Percentiles rank a stretch among this genome's conserved stretches.
Conservation (phyloP, 2,113 vertebrate species). For the Motacilla alba region DNA sequence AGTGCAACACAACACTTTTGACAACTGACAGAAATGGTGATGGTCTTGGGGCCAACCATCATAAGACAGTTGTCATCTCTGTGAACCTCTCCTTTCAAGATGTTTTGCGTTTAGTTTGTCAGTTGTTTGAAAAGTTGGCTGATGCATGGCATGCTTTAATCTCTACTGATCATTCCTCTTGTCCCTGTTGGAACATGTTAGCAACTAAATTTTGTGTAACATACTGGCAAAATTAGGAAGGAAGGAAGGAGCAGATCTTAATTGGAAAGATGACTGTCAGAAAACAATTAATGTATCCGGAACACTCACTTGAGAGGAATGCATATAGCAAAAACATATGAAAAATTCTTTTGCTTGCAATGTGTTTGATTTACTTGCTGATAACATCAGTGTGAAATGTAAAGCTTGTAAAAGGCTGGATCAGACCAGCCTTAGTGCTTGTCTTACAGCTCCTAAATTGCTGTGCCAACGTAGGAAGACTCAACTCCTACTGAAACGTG, state of each 20-base stretch:
- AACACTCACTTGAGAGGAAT: not conserved
- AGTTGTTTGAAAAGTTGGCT: not conserved
- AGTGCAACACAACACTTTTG: not conserved
- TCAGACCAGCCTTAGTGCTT: conserved; percentile 23
- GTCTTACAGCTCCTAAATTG: conserved; percentile 23
- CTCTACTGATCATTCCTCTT: not conserved
- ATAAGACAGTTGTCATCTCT: not conserved
- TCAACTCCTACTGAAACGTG: not conserved
- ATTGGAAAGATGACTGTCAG: conserved; percentile 22
- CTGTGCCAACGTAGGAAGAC: not conserved
- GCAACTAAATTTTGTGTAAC: conserved; percentile 20
- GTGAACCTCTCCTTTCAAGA: not conserved
- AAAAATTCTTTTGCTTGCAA: not conserved
- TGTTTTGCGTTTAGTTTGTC: not conserved
- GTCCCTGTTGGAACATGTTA: conserved; percentile 31
- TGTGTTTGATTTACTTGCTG: conserved; percentile 25
- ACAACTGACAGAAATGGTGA: not conserved
- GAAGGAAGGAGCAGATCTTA: conserved; percentile 32
- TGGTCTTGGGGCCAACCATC: not conserved
- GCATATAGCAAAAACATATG: not conserved
- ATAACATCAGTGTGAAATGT: conserved; percentile 57
- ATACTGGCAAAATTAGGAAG: conserved; percentile 22
- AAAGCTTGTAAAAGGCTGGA: conserved; percentile 50
- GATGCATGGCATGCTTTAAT: not conserved
- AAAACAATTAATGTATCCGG: conserved; percentile 12